phyloP scores from a whole-genome alignment of 1,140 invertebrate genomes.

The Camponotus vicinus region DNA sequence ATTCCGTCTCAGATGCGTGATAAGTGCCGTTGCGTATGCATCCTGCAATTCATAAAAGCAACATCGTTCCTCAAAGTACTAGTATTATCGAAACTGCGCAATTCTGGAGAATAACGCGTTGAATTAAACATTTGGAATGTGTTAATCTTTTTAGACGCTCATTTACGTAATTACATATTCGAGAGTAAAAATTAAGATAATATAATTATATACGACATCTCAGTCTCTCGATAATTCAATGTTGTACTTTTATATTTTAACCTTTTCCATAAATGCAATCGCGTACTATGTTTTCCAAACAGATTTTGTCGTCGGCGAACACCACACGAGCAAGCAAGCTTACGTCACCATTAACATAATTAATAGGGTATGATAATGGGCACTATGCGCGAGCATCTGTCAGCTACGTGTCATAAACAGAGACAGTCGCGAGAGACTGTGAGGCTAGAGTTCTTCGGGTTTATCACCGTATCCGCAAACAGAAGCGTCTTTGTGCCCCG shows the following conservation, averaged over 20 bases:
- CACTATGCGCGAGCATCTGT: conserved; percentile 70
- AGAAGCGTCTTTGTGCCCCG: conserved; percentile 77
- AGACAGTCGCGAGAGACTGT: conserved; percentile 36
- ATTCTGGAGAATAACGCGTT: background rate
- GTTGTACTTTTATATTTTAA: background rate
- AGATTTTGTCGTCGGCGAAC: conserved; percentile 31
- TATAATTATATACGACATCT: background rate
- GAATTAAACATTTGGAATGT: background rate
- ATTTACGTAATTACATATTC: background rate
- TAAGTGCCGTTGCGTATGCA: conserved; percentile 91
- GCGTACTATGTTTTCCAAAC: background rate
- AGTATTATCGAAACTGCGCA: background rate
- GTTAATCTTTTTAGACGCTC: background rate
- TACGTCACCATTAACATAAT: conserved; percentile 78
- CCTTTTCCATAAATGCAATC: background rate
- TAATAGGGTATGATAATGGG: conserved; percentile 75
- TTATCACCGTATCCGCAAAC: conserved; percentile 74
- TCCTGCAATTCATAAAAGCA: conserved; percentile 84
- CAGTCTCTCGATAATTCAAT: no score
- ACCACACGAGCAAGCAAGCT: conserved; percentile 63
- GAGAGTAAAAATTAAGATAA: background rate
- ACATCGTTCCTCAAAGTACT: conserved; percentile 4
- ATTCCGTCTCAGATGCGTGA: conserved; percentile 92
- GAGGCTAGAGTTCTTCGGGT: conserved; percentile 73
- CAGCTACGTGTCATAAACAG: conserved; percentile 75